Evolutionary conservation across 2,113 vertebrate species (phyloP).

Genomic region (Riparia riparia): DNA sequence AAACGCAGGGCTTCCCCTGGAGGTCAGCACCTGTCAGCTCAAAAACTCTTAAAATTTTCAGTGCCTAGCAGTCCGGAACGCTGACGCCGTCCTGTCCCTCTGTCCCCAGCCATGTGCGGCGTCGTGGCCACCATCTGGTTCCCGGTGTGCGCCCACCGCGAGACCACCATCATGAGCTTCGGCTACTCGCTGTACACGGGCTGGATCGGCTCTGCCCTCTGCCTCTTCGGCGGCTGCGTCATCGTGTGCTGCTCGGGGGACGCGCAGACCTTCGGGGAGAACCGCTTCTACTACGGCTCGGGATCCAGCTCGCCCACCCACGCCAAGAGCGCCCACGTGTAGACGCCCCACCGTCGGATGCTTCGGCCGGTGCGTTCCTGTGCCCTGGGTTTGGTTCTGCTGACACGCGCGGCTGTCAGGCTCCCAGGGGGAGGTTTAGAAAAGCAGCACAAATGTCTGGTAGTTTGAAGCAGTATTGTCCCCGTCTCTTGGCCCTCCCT

Average conservation of each 20-base stretch:
- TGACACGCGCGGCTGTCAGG: neutral
- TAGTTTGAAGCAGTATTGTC: conserved; percentile 43
- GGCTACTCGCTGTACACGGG: conserved; percentile 93
- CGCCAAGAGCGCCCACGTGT: conserved; percentile 91
- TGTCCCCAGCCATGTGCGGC: conserved; percentile 84
- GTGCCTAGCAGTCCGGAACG: accelerated
- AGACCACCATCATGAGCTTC: conserved; percentile 90
- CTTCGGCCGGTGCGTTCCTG: conserved; percentile 43
- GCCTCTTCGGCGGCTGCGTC: conserved; percentile 84
- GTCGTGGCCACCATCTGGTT: conserved; percentile 92
- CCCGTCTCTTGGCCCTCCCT: neutral
- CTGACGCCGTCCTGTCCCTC: neutral
- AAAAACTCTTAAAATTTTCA: neutral
- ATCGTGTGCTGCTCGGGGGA: conserved; percentile 84
- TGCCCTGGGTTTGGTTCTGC: conserved; percentile 33
- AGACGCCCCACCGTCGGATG: conserved; percentile 48
- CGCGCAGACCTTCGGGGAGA: conserved; percentile 84
- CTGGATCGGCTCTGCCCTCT: conserved; percentile 90
- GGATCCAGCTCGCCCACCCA: conserved; percentile 87
- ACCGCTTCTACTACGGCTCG: conserved; percentile 92
- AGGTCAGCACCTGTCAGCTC: neutral
- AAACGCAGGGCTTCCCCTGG: neutral
- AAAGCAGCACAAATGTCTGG: conserved; percentile 48
- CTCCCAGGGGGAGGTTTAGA: conserved; percentile 61
- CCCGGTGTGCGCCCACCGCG: conserved; percentile 84